Evolutionary conservation across 2,888 invertebrate genomes (phyloP).

Genomic region (Leucoma salicis): DNA sequence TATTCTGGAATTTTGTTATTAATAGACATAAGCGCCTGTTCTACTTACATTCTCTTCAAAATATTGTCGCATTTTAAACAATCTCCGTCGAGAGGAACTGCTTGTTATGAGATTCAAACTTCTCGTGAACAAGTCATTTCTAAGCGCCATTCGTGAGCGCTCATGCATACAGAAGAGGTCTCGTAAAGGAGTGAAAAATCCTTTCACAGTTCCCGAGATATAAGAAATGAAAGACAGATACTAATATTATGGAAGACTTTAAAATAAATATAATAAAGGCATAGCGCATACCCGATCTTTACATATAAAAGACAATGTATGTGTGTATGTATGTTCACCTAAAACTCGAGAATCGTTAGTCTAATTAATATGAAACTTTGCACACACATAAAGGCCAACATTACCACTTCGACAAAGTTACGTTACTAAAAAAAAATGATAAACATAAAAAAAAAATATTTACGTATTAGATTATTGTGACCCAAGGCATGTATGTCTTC

Average conservation of each 20-base stretch:
- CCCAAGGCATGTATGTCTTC: too few relatives aligned
- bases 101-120: slow-evolving; percentile 21
- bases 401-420: too few relatives aligned
- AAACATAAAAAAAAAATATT: too few relatives aligned
- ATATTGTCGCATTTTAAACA: background rate
- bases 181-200: slow-evolving; percentile 17
- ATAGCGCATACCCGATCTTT: too few relatives aligned
- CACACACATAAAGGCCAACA: too few relatives aligned
- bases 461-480: too few relatives aligned
- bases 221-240: slow-evolving; percentile 16
- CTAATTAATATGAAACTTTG: too few relatives aligned
- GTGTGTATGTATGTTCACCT: too few relatives aligned
- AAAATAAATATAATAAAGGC: background rate
- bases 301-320: too few relatives aligned
- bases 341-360: too few relatives aligned
- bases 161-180: slow-evolving; percentile 30
- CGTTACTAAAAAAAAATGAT: too few relatives aligned
- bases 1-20: background rate
- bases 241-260: slow-evolving; percentile 12
- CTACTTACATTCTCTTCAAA: background rate
- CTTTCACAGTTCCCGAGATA: slow-evolving; percentile 16
- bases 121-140: slow-evolving; percentile 13
- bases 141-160: slow-evolving; percentile 14
- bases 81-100: slow-evolving; percentile 2
- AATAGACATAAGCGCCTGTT: background rate